phyloP scores from a whole-genome alignment of 2,113 vertebrate genomes.

The Lota lota region DNA sequence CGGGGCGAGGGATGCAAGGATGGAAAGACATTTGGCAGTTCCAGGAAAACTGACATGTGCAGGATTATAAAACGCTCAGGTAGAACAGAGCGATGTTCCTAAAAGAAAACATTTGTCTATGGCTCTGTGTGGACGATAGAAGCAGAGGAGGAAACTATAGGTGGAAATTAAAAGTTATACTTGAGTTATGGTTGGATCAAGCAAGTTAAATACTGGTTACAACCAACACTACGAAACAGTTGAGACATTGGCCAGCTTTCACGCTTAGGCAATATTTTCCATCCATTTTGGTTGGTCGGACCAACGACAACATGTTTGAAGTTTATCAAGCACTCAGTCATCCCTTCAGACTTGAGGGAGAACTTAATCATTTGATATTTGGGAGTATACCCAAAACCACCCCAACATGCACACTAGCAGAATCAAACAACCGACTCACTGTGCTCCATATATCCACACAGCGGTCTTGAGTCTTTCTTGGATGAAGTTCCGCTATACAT shows the following conservation, averaged over 20 bases:
- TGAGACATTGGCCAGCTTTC: conserved; percentile 62
- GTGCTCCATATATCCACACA: conserved; percentile 41
- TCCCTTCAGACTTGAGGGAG: conserved; percentile 55
- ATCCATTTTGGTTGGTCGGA: conserved; percentile 60
- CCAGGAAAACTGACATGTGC: conserved; percentile 71
- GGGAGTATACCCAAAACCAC: conserved; percentile 39
- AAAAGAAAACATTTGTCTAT: conserved; percentile 53
- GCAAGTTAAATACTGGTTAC: conserved; percentile 43
- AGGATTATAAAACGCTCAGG: conserved; percentile 72
- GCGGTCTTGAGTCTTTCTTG: conserved; percentile 49
- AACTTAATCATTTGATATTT: conserved; percentile 60
- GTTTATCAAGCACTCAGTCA: conserved; percentile 76
- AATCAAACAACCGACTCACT: conserved; percentile 28
- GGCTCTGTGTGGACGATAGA: conserved; percentile 20
- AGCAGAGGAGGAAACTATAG: conserved; percentile 35
- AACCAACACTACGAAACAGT: conserved; percentile 64
- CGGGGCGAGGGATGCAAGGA: conserved; percentile 36
- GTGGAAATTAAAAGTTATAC: conserved; percentile 52
- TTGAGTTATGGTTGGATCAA: conserved; percentile 70
- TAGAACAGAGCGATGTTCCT: conserved; percentile 54
- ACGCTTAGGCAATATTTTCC: conserved; percentile 72
- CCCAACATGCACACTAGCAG: conserved; percentile 21
- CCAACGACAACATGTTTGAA: conserved; percentile 64
- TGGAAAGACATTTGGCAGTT: conserved; percentile 74
- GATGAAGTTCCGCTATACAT: conserved; percentile 44